A percentile compares a stretch with the other conserved stretches of the same genome.
phyloP scores from a whole-genome alignment of 2,888 invertebrate species.

The Laothoe populi region DNA sequence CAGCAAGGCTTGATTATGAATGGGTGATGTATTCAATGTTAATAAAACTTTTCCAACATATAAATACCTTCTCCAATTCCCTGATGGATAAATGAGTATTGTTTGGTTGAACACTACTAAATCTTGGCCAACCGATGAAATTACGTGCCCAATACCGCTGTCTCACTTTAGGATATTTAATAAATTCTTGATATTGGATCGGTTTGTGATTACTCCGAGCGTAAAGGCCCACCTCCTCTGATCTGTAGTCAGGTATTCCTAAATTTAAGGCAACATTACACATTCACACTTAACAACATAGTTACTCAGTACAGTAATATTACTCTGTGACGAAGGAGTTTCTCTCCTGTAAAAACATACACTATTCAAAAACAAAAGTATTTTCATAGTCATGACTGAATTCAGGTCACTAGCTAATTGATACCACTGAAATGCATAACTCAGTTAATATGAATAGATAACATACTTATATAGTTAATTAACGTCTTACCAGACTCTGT shows the following conservation, averaged over 20 bases:
- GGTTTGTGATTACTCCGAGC: conserved; percentile 94
- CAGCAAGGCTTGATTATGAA: no score
- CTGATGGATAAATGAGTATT: conserved; percentile 89
- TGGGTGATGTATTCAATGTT: no score
- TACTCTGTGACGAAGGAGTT: no score
- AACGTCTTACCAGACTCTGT: conserved; percentile 92
- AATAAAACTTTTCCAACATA: not conserved
- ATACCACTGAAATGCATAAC: no score
- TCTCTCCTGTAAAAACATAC: no score
- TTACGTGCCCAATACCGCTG: conserved; percentile 98
- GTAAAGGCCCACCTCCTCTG: conserved; percentile 95
- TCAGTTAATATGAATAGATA: no score
- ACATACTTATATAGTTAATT: not conserved
- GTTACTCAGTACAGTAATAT: no score
- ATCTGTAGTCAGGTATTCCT: conserved; percentile 98
- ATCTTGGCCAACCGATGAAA: conserved; percentile 95
- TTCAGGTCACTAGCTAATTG: no score
- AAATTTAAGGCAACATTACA: conserved; percentile 33
- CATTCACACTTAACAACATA: no score
- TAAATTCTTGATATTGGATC: conserved; percentile 93
- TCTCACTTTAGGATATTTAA: conserved; percentile 87
- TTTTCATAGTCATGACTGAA: no score
- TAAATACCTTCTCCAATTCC: conserved; percentile 87
- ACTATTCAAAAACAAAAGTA: no score
- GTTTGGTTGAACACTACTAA: conserved; percentile 93